Percentiles rank a stretch among this genome's conserved stretches.
Evolutionary conservation across 2,797 vertebrate genomes (phyloP).

Genomic region (Pempheris klunzingeri): DNA sequence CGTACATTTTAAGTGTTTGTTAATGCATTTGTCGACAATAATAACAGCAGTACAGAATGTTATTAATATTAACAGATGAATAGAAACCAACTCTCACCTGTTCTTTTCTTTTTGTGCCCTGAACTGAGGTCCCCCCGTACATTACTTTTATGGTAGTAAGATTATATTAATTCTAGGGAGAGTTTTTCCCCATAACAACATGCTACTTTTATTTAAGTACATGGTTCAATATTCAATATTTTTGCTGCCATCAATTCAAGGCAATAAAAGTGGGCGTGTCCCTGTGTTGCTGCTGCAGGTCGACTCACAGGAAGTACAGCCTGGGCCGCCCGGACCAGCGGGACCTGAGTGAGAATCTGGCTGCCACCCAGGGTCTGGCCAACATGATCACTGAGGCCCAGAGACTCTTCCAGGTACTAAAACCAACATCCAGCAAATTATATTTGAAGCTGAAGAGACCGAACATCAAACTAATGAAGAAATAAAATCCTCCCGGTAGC

Average conservation of each 20-base stretch:
- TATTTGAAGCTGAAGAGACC: not conserved
- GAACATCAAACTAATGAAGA: not conserved
- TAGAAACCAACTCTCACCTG: too few species aligned
- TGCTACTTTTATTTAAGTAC: too few species aligned
- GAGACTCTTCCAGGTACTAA: conserved; percentile 81
- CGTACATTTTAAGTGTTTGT: not conserved
- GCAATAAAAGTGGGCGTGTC: not conserved
- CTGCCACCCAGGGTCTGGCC: conserved; percentile 91
- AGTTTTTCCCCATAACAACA: too few species aligned
- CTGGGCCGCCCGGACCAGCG: conserved; percentile 90
- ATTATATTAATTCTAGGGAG: too few species aligned
- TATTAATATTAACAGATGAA: too few species aligned
- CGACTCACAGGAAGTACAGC: conserved; percentile 89
- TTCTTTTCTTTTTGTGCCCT: too few species aligned
- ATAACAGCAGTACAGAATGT: too few species aligned
- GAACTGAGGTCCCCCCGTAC: too few species aligned
- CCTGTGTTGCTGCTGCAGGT: conserved; percentile 64
- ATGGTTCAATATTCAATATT: too few species aligned
- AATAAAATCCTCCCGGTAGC: conserved; percentile 64
- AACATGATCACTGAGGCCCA: conserved; percentile 89
- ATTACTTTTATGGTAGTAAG: too few species aligned
- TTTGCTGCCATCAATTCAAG: not conserved
- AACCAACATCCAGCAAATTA: too few species aligned
- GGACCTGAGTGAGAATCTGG: conserved; percentile 91
- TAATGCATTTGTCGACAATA: too few species aligned